Conservation (phyloP, 2,797 vertebrate genomes). For the Catamblyrhynchus diadema region DNA sequence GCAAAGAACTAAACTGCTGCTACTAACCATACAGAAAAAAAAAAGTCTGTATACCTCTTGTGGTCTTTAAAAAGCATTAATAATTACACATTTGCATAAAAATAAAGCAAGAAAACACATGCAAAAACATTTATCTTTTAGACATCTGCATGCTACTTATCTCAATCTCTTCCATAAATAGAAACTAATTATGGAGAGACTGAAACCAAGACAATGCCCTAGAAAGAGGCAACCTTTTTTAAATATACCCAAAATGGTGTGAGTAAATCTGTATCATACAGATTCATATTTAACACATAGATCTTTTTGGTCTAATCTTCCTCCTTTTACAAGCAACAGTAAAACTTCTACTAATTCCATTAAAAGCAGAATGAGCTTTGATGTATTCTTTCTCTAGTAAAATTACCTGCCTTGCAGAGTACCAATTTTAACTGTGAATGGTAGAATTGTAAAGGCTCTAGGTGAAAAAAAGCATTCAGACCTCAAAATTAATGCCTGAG, state of each 20-base stretch:
- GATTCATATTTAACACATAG: background rate
- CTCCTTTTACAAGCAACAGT: background rate
- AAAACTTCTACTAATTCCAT: background rate
- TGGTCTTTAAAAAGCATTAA: background rate
- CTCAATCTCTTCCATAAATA: conserved; percentile 1
- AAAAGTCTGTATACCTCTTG: background rate
- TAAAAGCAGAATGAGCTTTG: background rate
- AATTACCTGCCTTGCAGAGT: background rate
- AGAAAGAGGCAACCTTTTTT: background rate
- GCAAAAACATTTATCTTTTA: background rate
- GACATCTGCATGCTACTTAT: background rate
- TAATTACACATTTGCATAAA: conserved; percentile 24
- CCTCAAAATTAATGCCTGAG: background rate
- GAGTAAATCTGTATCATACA: background rate
- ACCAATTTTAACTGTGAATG: background rate
- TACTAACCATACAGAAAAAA: background rate
- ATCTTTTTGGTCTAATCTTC: background rate
- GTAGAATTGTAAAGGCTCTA: background rate
- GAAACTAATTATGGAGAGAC: background rate
- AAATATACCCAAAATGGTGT: background rate
- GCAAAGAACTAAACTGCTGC: background rate
- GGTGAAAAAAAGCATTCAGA: background rate
- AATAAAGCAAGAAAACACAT: background rate
- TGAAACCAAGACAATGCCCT: background rate
- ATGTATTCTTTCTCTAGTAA: background rate